These are phyloP conservation scores for Wasmannia auropunctata DNA, from an alignment of 1,140 invertebrate species.

Conservation along the genomic window DNA sequence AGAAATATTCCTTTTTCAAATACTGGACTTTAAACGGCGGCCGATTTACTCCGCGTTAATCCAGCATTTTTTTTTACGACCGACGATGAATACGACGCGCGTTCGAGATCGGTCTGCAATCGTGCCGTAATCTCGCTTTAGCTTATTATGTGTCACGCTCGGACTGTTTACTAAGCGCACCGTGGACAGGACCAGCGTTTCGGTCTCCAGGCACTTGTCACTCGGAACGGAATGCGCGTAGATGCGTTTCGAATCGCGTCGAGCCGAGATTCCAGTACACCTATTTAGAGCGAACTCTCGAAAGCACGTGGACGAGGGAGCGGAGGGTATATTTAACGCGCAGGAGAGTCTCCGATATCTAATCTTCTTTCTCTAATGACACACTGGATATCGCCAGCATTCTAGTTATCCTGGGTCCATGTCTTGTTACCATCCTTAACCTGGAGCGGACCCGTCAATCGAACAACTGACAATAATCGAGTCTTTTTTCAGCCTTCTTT, in stretches of 20 bases:
- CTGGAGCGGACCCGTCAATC: neutral
- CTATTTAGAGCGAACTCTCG: slow-evolving; percentile 71
- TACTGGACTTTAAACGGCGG: neutral
- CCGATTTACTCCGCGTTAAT: neutral
- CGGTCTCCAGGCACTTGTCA: slow-evolving; percentile 70
- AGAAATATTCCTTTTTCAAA: neutral
- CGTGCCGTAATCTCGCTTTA: neutral
- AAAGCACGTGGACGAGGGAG: slow-evolving; percentile 55
- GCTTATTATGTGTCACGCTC: neutral
- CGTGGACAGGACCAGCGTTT: slow-evolving; percentile 49
- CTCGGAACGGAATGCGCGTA: slow-evolving; percentile 70
- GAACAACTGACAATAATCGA: no score
- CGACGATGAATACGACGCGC: neutral
- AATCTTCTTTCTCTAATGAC: slow-evolving; percentile 55
- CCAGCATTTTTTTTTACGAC: neutral
- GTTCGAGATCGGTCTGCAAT: no score
- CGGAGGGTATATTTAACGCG: slow-evolving; percentile 58
- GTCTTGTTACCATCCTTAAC: neutral
- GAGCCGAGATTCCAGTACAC: slow-evolving; percentile 61
- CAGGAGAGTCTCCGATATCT: slow-evolving; percentile 50
- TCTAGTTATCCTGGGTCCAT: no score
- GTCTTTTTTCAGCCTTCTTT: neutral
- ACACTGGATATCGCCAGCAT: neutral
- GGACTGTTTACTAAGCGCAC: slow-evolving; percentile 16
- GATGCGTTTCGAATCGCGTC: slow-evolving; percentile 66